phyloP scores from a whole-genome alignment of 2,797 vertebrate genomes.

The Danio kyathit region DNA sequence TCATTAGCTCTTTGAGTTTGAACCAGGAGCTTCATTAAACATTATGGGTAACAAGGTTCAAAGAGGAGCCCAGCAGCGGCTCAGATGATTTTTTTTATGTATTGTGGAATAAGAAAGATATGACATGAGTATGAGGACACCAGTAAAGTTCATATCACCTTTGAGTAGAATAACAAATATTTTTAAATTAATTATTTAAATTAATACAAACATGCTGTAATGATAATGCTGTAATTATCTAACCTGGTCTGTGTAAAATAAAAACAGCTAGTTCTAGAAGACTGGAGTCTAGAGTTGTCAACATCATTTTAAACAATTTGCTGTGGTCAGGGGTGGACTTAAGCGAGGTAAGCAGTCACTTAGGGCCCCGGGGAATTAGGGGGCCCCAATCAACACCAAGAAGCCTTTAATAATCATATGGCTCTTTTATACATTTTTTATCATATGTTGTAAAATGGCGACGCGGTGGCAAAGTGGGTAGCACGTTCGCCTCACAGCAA shows the following conservation, averaged over 20 bases:
- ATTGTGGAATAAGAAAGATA: background rate
- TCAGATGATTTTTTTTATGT: background rate
- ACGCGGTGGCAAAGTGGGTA: no score
- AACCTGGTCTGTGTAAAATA: background rate
- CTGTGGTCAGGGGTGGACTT: no score
- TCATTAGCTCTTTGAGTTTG: slow-evolving; percentile 32
- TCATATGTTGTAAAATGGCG: no score
- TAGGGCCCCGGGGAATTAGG: no score
- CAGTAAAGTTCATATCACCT: background rate
- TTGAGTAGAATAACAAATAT: background rate
- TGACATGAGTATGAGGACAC: background rate
- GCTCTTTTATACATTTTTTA: no score
- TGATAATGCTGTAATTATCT: no score
- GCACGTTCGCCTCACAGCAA: no score
- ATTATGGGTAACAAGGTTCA: background rate
- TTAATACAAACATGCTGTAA: no score
- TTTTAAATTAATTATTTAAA: no score
- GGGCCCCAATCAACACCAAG: no score
- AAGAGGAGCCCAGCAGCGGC: background rate
- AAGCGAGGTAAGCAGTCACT: no score
- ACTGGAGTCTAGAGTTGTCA: background rate
- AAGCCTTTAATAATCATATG: no score
- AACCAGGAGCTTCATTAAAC: background rate
- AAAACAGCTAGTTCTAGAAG: background rate
- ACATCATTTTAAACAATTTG: background rate